Evolutionary conservation across 2,797 vertebrate species (phyloP), one percentile per base, ranked within the genome.

Genomic region (Hydrocynus forskahlii): DNA sequence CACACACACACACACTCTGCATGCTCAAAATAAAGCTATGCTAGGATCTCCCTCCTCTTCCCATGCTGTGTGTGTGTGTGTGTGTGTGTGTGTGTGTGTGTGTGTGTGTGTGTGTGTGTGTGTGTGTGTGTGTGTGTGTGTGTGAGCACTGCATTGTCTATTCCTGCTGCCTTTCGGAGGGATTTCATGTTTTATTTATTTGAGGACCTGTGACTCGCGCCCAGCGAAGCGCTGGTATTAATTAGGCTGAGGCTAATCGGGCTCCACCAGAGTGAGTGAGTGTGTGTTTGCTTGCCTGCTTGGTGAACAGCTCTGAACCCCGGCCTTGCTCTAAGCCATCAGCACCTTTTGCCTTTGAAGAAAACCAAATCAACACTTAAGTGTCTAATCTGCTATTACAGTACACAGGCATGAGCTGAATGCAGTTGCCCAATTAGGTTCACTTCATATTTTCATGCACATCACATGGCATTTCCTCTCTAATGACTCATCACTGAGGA

Each of bases 131-230:
- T n/a, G 59, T 23, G 23, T 29, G 14, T n/a, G 38, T 16, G 29
- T 29, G 29, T 29, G 29, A 29, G 8, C n/a, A 23, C 38, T 64
- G 59, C 63, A 6, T 40, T 57, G 52, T 50, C 62, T 7, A 38
- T 69, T 55, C 23, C 29, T 50, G 45, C 7, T 16, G 59, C 23
- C 17, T 76, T 75, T 69, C 25, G 2, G 35, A 29, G 63, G 52
- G n/a, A 54, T 66, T 75, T 80, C 50, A 64, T 78, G 68, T 83
- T 81, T 71, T 78, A 67, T 83, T 83, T 59, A 43, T 78, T 25
- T 29, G 10, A 40, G 57, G 81, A 25, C 81, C 68, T 25, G 68
- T 81, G 70, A 77, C 54, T 79, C 70, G 74, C 54, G 17, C 55
- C 17, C 23, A 71, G 71, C 48, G 23, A 7, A 50, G 54, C 38